Evolutionary conservation across 2,888 invertebrate genomes (phyloP), one percentile per base, ranked within the genome.

Genomic region (Adineta ricciae): DNA sequence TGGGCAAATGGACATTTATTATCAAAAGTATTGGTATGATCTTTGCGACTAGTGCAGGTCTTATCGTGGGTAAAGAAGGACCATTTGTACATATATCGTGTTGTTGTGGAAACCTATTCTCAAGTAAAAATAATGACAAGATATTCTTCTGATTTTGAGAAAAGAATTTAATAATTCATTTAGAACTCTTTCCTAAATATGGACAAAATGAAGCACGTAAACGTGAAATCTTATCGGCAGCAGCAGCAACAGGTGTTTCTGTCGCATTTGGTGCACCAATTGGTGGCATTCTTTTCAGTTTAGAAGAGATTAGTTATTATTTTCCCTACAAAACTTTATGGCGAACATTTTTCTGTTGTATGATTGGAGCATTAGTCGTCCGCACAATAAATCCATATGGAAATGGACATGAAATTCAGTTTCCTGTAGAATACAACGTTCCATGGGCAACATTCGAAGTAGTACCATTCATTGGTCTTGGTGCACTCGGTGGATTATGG

Each of bases 1-100:
- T 99, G 87, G 99, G 99, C 87, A 99, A 99, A 92, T 99, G 99
- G 98, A 99, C 99, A 0, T 92, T 99, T 87, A 93, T 98, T 86
- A 97, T 99, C 88, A 99, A 99, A 91, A 83, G 85, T 27, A 78
- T 86, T 16, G 86, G 86, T 46, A 84, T 84, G 84, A 98, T 99
- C 92, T 92, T 99, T 85, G 95, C 97, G 0, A 97, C 98, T 86
- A 96, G 97, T 0, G 95, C 98, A 2, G 98, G 98, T 36, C 93
- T 98, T 72, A 96, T 95, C 88, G 93, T 99, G 84, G 99, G 99
- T 86, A 99, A 99, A 91, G 98, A 99, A 91, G 99, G 90, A 95
- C 99, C 98, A 0, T 97, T 99, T 95, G 99, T 99, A 21, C 99
- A 99, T 89, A 96, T 99, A 88, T 98, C 97, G 21, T 96, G 97